Evolutionary conservation across 2,797 vertebrate species (phyloP).

Genomic region (Paratrypauchen microcephalus): DNA sequence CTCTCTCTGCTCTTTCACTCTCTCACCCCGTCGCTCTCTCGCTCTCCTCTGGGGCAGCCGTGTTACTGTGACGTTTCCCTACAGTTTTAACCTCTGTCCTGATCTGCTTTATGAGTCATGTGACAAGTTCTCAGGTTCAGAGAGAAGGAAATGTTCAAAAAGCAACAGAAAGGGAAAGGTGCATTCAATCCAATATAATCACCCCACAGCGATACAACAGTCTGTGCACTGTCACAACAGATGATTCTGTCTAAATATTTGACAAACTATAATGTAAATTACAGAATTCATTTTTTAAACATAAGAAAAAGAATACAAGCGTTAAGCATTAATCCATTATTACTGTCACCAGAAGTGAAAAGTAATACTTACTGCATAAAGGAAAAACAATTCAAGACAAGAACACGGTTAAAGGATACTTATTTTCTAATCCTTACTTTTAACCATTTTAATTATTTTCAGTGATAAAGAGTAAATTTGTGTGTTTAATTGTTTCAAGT

Average conservation of each 20-base stretch:
- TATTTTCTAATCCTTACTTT: not conserved
- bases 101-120: not conserved
- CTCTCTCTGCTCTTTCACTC: no score
- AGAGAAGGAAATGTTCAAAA: not conserved
- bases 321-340: no score
- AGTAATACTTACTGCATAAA: not conserved
- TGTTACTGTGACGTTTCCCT: not conserved
- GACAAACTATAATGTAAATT: not conserved
- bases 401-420: no score
- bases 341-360: not conserved
- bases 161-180: not conserved
- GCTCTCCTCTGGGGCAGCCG: conserved; percentile 1
- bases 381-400: no score
- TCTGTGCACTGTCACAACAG: not conserved
- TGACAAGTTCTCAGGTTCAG: not conserved
- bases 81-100: not conserved
- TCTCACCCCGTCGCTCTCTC: not conserved
- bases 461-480: no score
- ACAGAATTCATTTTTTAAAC: not conserved
- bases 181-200: not conserved
- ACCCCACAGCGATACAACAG: not conserved
- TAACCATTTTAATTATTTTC: not conserved
- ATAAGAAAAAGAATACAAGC: no score
- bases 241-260: not conserved
- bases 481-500: no score